Evolutionary conservation across 2,797 vertebrate genomes (phyloP), one percentile per base, ranked within the genome.

Genomic region (Anolis apletophallus): DNA sequence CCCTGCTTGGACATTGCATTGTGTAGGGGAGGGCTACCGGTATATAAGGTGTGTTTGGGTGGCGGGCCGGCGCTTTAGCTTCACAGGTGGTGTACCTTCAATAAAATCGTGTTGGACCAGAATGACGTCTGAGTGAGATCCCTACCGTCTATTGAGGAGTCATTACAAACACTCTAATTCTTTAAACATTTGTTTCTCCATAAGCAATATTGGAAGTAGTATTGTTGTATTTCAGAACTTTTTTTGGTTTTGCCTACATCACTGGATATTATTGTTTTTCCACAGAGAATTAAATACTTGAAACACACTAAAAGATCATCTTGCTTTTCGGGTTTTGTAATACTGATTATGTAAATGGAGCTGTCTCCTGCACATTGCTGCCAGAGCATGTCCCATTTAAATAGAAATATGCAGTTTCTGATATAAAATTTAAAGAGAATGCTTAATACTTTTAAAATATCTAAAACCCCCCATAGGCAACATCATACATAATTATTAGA

Each of bases 171-270:
- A 95, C 85, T 7, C 82, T 94, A 61, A 92, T 95, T 92, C 91
- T 96, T 96, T 96, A 96, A 95, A 94, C 95, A 93, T 93, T 93
- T 90, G 71, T 95, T 95, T 92, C 93, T 89, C 95, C 90, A 89
- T 87, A 95, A 95, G 91, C 93, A 90, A 68, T 14, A 1, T 85
- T 93, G 88, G 88, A 85, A 80, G 32, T 34, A 29, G 2, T 88
- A 13, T 94, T 90, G 93, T 84, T 94, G 88, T 83, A 91, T 90
- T 84, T 85, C 84, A 92, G 89, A 93, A 92, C 89, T 86, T 90
- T 95, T 95, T 59, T 19, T n/a, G n/a, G 6, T 73, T 91, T 92
- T 87, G 92, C 93, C 88, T 83, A 73, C 83, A 81, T 89, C 91
- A 95, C 84, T 87, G 89, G 87, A 94, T 90, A 92, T 94, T 92